These are phyloP conservation scores for Nomada goodeniana DNA, from an alignment of 2,888 invertebrate genomes.

Conservation along the genomic window DNA sequence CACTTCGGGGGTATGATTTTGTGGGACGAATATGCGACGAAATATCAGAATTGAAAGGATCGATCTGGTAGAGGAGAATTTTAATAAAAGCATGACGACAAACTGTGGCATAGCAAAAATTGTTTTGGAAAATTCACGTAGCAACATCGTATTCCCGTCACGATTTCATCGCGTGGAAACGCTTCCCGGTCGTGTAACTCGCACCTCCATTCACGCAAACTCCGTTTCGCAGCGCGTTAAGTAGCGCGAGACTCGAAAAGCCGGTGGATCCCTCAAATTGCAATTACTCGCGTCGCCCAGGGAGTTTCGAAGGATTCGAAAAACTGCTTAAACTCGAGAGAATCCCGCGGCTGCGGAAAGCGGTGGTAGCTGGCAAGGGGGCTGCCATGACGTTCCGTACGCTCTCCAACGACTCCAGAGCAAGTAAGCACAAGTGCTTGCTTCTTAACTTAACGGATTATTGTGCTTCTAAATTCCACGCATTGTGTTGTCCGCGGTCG, in stretches of 20 bases:
- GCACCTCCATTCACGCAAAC: constrained; percentile 3
- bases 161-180: neutral
- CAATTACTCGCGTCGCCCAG: constrained; percentile 47
- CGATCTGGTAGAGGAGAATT: neutral
- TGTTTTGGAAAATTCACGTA: neutral
- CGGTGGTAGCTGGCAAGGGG: neutral
- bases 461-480: constrained; percentile 58
- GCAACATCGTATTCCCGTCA: too few species aligned
- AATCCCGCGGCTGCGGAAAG: neutral
- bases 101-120: too few species aligned
- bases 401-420: constrained; percentile 20
- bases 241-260: constrained; percentile 26
- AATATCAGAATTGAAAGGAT: neutral
- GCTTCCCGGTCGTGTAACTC: constrained; percentile 24
- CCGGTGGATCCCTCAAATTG: constrained; percentile 39
- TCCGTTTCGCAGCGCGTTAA: constrained; percentile 1
- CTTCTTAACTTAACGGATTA: constrained; percentile 63
- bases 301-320: constrained; percentile 27
- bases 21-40: constrained; percentile 8
- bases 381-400: neutral
- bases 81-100: too few species aligned
- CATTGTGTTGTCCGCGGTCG: constrained; percentile 49
- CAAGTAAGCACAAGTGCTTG: constrained; percentile 31
- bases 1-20: constrained; percentile 26
- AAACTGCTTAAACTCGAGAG: constrained; percentile 31